A percentile compares a stretch with the other conserved stretches of the same genome.
Conservation (phyloP, 2,888 invertebrate species). For the Agyllia agylla region DNA sequence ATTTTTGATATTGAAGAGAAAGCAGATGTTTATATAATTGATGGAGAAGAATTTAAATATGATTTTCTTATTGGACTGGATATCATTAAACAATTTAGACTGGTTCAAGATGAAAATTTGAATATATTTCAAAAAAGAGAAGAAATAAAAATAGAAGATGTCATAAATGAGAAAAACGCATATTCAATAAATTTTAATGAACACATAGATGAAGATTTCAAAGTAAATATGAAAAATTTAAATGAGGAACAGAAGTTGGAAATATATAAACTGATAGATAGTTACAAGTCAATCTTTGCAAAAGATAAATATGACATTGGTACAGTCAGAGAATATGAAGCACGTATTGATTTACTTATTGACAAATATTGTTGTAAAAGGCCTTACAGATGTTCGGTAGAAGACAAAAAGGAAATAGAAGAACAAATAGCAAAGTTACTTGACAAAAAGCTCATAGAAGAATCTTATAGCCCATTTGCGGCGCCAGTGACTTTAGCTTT, state of each 20-base stretch:
- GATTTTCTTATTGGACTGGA: slow-evolving; percentile 73
- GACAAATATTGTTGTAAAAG: slow-evolving; percentile 21
- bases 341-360: slow-evolving; percentile 44
- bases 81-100: slow-evolving; percentile 56
- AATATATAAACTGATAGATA: slow-evolving; percentile 1
- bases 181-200: slow-evolving; percentile 37
- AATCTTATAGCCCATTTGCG: slow-evolving; percentile 40
- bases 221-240: neutral
- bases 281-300: slow-evolving; percentile 11
- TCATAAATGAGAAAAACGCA: neutral
- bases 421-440: neutral
- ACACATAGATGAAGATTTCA: neutral
- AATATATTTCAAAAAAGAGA: slow-evolving; percentile 28
- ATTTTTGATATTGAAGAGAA: slow-evolving; percentile 49
- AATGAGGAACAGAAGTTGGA: neutral
- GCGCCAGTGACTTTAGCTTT: slow-evolving; percentile 50
- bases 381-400: neutral
- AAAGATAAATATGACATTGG: slow-evolving; percentile 62
- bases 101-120: slow-evolving; percentile 56
- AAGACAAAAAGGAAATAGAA: neutral
- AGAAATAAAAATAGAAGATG: neutral
- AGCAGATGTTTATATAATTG: slow-evolving; percentile 64
- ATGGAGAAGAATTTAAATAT: slow-evolving; percentile 68
- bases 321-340: slow-evolving; percentile 52
- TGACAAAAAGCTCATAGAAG: slow-evolving; percentile 25